These are phyloP conservation scores for Holothuria scabra DNA, from an alignment of 53 echinoderm and acorn worm species.

Conservation along the genomic window DNA sequence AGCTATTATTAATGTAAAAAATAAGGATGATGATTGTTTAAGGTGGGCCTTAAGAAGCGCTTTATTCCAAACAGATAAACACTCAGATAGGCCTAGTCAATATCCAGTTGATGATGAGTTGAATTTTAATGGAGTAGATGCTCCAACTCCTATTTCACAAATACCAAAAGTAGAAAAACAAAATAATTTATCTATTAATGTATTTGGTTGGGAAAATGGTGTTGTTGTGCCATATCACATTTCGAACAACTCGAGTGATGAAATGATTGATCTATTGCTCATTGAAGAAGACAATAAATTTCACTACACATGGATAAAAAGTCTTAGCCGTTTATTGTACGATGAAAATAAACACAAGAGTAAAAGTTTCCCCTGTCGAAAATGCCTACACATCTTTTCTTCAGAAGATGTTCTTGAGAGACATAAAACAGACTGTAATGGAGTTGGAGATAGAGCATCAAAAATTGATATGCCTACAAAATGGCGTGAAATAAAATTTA, in stretches of 20 bases:
- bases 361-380: neutral
- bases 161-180: conserved; percentile 1
- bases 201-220: conserved; percentile 2
- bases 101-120: neutral
- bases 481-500: neutral
- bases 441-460: conserved; percentile 2
- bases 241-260: neutral
- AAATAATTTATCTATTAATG: conserved; percentile 1
- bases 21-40: too few species aligned
- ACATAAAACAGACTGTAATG: neutral
- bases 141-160: conserved; percentile 9
- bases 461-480: neutral
- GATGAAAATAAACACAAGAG: neutral
- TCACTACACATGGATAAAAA: conserved; percentile 5
- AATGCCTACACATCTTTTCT: conserved; percentile 5
- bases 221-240: neutral
- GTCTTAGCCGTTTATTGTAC: neutral
- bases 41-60: too few species aligned
- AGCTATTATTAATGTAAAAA: too few species aligned
- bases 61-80: too few species aligned
- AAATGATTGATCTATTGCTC: neutral
- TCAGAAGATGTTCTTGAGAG: neutral
- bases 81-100: too few species aligned
- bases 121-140: neutral
- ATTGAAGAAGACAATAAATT: neutral